Evolutionary conservation across 2,113 vertebrate genomes (phyloP), one percentile per base, ranked within the genome.

Genomic region (Axis porcinus): DNA sequence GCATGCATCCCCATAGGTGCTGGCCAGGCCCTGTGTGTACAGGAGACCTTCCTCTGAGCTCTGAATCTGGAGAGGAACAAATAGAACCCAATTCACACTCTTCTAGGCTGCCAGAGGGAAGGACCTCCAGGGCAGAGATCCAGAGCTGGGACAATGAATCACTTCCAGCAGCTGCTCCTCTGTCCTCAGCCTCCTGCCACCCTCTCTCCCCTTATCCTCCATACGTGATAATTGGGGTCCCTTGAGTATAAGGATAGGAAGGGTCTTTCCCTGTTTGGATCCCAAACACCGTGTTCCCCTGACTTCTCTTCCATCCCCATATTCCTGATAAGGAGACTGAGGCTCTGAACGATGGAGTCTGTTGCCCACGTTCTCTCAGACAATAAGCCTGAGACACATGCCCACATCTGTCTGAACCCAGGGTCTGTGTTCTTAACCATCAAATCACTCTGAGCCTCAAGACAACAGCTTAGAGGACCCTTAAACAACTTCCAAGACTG

Each of bases 11-110:
- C 47, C n/a, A 58, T 78, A 96, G 60, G 58, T 86, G 36, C 84
- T 36, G 0, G 47, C 92, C 64, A 97, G 87, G 47, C 25, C 33
- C 86, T 97, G 84, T 11, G 28, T 50, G 33, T 94, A 96, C n/a
- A 91, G 83, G 7, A 98, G 89, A 62, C 95, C 96, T 86, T 97
- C 93, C 83, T 97, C 96, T 0, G 92, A 98, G 86, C 70, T 95
- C 91, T 14, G 78, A 52, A 97, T 97, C 95, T 98, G 55, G 15
- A 87, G 50, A 88, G 25, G n/a, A 89, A 60, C 23, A 95, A 40
- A 94, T 15, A 74, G 11, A 19, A n/a, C 7, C 52, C 0, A 5
- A 23, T 30, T 76, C 27, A 13, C 2, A 43, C 19, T 52, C 43
- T 57, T 50, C 70, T 19, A n/a, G 79, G 70, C 47, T 54, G 11